Evolutionary conservation across 1,140 invertebrate genomes (phyloP), one percentile per base, ranked within the genome.

Genomic region (Anoplophora glabripennis): DNA sequence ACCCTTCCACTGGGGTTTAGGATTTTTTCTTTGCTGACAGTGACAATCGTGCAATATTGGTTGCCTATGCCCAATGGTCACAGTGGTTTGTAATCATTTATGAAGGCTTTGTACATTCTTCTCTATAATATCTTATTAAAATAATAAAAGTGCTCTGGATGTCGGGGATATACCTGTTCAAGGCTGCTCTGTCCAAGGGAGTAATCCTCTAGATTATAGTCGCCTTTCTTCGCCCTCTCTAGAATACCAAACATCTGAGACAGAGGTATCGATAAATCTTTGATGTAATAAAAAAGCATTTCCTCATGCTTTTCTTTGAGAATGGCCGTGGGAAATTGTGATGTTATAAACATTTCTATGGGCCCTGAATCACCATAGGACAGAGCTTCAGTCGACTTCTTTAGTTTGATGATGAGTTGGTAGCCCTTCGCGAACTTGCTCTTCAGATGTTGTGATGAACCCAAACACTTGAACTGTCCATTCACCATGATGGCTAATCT

Each of bases 401-500:
- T 59, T 7, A 74, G 33, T 67, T 77, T 76, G 0, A 77, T 59
- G n/a, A 67, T 72, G n/a, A 75, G 61, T 5, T 72, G 69, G 59
- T 71, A 75, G 3, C 72, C 83, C 74, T 83, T 79, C 4, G 82
- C 81, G 70, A 83, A 85, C 69, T 84, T 84, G 64, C 78, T 84
- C 67, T 88, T 89, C 45, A 88, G 71, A 68, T 87, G 84, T 74
- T 88, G 86, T 57, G 81, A 77, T 1, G 85, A 81, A 7, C 87
- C 87, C 51, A 89, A 75, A 63, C 87, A 89, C 61, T 82, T 81
- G 58, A 94, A 82, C 53, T 85, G 79, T 0, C 93, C 93, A 70
- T 86, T 86, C 0, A 93, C 90, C 91, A 95, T 94, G 42, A 94
- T 90, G n/a, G 89, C 90, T 38, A 94, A 74, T 52, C 89, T 75